These are phyloP conservation scores for Rousettus madagascariensis DNA, from an alignment of 2,797 vertebrate species.

Conservation along the genomic window DNA sequence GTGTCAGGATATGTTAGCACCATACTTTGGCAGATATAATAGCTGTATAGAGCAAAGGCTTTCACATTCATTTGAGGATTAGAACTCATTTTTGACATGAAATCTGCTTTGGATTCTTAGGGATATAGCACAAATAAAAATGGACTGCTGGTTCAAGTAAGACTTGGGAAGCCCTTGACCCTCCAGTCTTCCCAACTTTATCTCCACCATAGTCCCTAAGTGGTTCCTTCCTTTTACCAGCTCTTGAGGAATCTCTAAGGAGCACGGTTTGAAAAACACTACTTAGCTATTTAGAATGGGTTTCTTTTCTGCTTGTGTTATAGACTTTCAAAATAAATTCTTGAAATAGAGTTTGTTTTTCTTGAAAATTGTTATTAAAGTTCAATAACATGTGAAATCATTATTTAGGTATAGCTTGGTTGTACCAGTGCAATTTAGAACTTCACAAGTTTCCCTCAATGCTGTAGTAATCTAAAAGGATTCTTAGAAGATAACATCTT, in stretches of 20 bases:
- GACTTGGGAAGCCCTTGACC: not conserved
- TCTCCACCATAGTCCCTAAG: not conserved
- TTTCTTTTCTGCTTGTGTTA: constrained; percentile 45
- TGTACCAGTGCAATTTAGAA: constrained; percentile 7
- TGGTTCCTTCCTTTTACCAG: not conserved
- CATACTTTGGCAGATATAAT: not conserved
- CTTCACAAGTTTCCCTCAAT: not conserved
- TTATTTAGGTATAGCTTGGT: constrained; percentile 4
- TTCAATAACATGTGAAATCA: constrained; percentile 31
- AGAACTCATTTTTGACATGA: not conserved
- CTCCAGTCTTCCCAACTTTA: not conserved
- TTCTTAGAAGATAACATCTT: not conserved
- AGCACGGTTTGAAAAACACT: not conserved
- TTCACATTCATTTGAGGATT: not conserved
- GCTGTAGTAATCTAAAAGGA: not conserved
- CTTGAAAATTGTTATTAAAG: constrained; percentile 39
- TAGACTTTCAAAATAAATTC: constrained; percentile 17
- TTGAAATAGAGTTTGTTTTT: constrained; percentile 1
- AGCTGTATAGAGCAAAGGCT: not conserved
- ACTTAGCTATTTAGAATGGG: not conserved
- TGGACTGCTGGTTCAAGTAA: not conserved
- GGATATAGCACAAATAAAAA: not conserved
- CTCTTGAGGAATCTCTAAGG: not conserved
- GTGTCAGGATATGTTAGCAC: not conserved
- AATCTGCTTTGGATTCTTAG: constrained; percentile 1